Evolutionary conservation across 2,797 vertebrate genomes (phyloP).

Genomic region (Vireo griseus): DNA sequence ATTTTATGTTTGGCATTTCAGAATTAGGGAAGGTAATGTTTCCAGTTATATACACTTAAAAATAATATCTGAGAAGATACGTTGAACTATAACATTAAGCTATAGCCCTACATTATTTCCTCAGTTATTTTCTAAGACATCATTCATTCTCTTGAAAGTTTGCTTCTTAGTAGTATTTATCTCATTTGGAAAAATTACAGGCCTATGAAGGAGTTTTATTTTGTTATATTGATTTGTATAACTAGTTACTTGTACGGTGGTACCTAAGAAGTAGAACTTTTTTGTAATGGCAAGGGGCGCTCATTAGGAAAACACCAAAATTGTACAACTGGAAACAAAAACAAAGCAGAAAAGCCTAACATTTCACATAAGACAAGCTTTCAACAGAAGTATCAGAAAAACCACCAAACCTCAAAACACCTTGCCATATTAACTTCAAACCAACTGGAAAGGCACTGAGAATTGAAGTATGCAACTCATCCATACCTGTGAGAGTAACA

Average conservation of each 20-base stretch:
- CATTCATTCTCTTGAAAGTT: not conserved
- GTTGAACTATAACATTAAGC: not conserved
- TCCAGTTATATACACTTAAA: slow-evolving; percentile 26
- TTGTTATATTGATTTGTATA: not conserved
- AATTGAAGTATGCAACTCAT: slow-evolving; percentile 3
- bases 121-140: not conserved
- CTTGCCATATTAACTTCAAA: not conserved
- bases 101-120: not conserved
- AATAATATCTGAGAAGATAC: slow-evolving; percentile 16
- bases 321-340: not conserved
- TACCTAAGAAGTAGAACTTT: not conserved
- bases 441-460: slow-evolving; percentile 35
- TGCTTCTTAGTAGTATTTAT: not conserved
- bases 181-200: slow-evolving; percentile 13
- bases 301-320: not conserved
- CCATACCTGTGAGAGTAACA: not conserved
- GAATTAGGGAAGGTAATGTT: slow-evolving; percentile 5
- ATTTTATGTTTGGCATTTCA: slow-evolving; percentile 25
- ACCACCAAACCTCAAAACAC: not conserved
- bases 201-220: not conserved
- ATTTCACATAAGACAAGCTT: not conserved
- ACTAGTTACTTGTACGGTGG: not conserved
- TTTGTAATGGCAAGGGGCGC: not conserved
- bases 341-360: not conserved
- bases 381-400: not conserved